Percentiles rank a stretch among this genome's conserved stretches.
Evolutionary conservation across 2,888 invertebrate species (phyloP).

Genomic region (Cephus pulcher): DNA sequence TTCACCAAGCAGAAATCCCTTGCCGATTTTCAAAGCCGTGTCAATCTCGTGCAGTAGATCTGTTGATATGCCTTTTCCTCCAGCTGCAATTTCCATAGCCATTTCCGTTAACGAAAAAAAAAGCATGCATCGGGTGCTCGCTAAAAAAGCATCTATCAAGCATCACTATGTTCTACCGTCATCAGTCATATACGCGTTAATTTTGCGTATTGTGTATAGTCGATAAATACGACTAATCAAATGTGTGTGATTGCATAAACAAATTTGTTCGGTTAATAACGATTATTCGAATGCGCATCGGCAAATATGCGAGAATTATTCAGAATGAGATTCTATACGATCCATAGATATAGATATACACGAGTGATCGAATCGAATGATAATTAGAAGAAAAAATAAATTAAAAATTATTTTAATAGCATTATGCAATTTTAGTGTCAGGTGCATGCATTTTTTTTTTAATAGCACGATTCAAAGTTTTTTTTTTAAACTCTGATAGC

Average conservation of each 20-base stretch:
- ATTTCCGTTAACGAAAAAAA: conserved; percentile 45
- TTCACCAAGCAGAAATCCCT: conserved; percentile 73
- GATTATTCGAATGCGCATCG: neutral
- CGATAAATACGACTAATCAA: neutral
- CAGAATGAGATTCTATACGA: neutral
- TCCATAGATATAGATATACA: neutral
- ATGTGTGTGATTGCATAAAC: neutral
- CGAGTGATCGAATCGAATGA: too few relatives aligned
- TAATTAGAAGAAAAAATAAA: neutral
- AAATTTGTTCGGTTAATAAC: neutral
- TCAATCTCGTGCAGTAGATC: conserved; percentile 76
- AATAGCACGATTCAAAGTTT: neutral
- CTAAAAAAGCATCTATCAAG: neutral
- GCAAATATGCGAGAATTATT: neutral
- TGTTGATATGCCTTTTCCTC: conserved; percentile 43
- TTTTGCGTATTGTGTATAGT: neutral
- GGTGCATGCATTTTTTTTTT: neutral
- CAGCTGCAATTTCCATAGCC: conserved; percentile 43
- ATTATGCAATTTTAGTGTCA: neutral
- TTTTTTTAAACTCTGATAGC: neutral
- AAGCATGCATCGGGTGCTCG: conserved; percentile 13
- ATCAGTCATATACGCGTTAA: neutral
- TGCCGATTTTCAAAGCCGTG: conserved; percentile 70
- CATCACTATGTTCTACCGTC: neutral
- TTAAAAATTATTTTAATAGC: neutral